Evolutionary conservation across 1,140 invertebrate genomes (phyloP).

Genomic region (Coptotermes formosanus): DNA sequence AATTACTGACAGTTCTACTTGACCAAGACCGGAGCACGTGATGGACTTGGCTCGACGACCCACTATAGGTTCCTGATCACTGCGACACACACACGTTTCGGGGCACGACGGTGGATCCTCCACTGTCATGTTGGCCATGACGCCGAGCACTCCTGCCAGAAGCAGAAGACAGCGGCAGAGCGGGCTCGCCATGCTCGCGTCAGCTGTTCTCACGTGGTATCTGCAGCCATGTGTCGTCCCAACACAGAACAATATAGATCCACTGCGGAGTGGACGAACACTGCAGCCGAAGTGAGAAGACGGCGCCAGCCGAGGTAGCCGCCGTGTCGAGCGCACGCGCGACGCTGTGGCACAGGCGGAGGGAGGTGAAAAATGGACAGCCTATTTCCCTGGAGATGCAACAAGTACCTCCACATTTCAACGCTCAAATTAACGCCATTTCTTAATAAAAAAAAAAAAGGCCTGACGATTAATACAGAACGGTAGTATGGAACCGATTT

Average conservation of each 20-base stretch:
- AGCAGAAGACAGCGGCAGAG: slow-evolving; percentile 11
- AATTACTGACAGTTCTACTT: neutral
- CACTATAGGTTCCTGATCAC: neutral
- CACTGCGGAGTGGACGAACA: neutral
- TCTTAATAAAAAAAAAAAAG: neutral
- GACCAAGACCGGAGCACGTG: slow-evolving; percentile 18
- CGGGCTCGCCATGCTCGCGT: neutral
- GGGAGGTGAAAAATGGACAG: neutral
- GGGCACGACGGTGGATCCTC: neutral
- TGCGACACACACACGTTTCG: slow-evolving; percentile 23
- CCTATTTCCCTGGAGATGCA: slow-evolving; percentile 23
- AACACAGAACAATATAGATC: neutral
- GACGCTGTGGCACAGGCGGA: too few relatives aligned
- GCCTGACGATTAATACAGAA: too few relatives aligned
- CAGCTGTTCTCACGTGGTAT: slow-evolving; percentile 22
- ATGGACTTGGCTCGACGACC: slow-evolving; percentile 19
- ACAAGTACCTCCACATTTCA: neutral
- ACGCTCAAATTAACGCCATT: neutral
- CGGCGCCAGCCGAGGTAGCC: neutral
- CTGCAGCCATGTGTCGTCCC: slow-evolving; percentile 19
- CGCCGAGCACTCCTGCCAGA: neutral
- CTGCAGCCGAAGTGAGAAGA: neutral
- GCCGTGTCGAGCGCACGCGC: neutral
- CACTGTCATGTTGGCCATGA: neutral
- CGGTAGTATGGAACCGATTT: too few relatives aligned